Base-by-base conservation (phyloP, 2,888 invertebrate genomes). In the Dynastes tityus region DNA sequence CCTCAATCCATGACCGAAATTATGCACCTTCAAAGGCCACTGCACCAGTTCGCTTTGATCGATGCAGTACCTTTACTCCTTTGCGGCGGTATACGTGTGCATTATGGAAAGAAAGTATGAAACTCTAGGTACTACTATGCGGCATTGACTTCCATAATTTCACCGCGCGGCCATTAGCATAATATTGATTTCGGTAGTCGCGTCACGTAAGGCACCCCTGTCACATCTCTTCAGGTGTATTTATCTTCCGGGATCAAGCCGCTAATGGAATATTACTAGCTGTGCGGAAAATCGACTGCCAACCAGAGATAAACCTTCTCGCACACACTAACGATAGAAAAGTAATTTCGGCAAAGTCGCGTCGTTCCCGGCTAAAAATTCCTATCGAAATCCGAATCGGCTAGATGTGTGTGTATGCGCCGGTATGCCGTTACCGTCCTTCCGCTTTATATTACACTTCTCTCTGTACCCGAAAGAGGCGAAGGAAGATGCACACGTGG, bases 231-330 rank as follows among this genome's bases (percentile, higher is more conserved):
- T 73, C 73, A 58, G 58, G 73, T 73, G 58, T 73, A 73, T 73
- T 73, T 73, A 58, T 73, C 73, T 61, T 73, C 58, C 58, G 58
- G 73, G 73, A 73, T 73, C 73, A 73, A 58, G 37, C 73, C 40
- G 55, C 73, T 73, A 73, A 73, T 73, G 73, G 73, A 73, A 73
- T 73, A 73, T 73, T 58, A 58, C 58, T 16, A 58, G 73, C 73
- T 73, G 73, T 58, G 73, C 58, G 73, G 73, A 73, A 73, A 73
- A 73, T 73, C 73, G 73, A 73, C 73, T 73, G 73, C 73, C 73
- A 73, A 55, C 37, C 22, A 58, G 58, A 73, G 73, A 73, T 73
- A 73, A 73, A 58, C 58, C 73, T 16, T 22, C 58, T 37, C 73
- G 4, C 49, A 16, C 49, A 32, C 73, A 53, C 51, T 73, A 73